Base-by-base conservation (phyloP, 2,113 vertebrate genomes). In the Quiscalus mexicanus region DNA sequence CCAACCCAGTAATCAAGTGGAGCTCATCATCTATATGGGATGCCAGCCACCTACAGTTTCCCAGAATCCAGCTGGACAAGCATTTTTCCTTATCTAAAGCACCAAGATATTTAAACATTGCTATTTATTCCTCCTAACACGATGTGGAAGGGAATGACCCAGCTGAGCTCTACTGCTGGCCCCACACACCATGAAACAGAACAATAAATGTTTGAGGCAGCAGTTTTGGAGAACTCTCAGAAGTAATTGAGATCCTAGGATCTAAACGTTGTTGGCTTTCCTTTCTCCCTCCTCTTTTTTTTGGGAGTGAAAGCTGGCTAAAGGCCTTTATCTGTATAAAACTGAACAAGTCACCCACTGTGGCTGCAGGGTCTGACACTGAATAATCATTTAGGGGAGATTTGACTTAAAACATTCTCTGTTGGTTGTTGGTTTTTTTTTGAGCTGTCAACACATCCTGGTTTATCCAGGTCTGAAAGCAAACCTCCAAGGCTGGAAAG, bases 331-430 rank as follows among this genome's bases (percentile, higher is more conserved):
- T 83, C 84, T 53, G 50, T 18, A 24, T 0, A 8, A 68, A 96
- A 45, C 77, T 11, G 39, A 96, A 94, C 93, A 95, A 95, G 83
- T 64, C 76, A 58, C 33, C 85, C 55, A 93, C 87, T 94, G 70
- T 62, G n/a, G 50, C 33, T 5, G n/a, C 28, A 69, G 62, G 31
- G 87, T 5, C 83, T 91, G 79, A 65, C 6, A 52, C 74, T 83
- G 90, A 96, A 87, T 84, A 71, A 86, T 64, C 68, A 78, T 82
- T 87, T 77, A 76, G 2, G 20, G 65, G 4, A 59, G 63, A 92
- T 84, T 62, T 76, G 68, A 95, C 59, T 96, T 84, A 62, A 62
- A 95, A 94, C 39, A 60, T 89, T 92, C 76, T 44, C 60, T 44
- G 33, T 41, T 27, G 23, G 28, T 7, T 37, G 37, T 53, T 53